phyloP scores from a whole-genome alignment of 1,140 invertebrate species.

The Heterodera schachtii region DNA sequence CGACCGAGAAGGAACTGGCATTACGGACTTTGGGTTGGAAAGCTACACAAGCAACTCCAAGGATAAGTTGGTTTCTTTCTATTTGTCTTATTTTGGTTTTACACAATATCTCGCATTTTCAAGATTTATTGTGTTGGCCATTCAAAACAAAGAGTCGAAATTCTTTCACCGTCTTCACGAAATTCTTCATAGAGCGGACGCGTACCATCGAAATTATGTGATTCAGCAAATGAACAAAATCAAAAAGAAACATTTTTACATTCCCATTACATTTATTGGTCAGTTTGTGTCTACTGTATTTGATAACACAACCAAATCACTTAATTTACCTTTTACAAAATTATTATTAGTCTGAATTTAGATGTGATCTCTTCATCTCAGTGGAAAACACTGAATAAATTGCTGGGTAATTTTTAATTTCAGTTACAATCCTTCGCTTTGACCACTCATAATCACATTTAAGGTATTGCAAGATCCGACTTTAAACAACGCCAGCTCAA shows the following conservation, averaged over 20 bases:
- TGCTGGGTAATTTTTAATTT: too few species aligned
- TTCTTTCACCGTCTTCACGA: slow-evolving; percentile 30
- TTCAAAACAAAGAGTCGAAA: slow-evolving; percentile 41
- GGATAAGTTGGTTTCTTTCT: neutral
- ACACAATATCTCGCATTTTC: neutral
- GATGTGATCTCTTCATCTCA: neutral
- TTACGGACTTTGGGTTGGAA: neutral
- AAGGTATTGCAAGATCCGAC: too few species aligned
- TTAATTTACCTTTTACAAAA: too few species aligned
- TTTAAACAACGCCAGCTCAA: too few species aligned
- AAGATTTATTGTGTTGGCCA: slow-evolving; percentile 51
- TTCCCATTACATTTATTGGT: slow-evolving; percentile 22
- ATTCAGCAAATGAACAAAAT: slow-evolving; percentile 40
- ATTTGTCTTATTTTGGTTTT: neutral
- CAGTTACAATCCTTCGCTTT: too few species aligned
- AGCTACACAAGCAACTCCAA: neutral
- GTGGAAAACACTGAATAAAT: too few species aligned
- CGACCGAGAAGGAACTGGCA: slow-evolving; percentile 21
- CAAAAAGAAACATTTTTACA: slow-evolving; percentile 11
- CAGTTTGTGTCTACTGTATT: neutral
- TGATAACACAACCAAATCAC: too few species aligned
- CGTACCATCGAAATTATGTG: slow-evolving; percentile 39
- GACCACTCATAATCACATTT: too few species aligned
- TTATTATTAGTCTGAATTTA: neutral
- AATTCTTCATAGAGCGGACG: slow-evolving; percentile 22